Percentiles rank a stretch among this genome's conserved stretches.
Evolutionary conservation across 2,888 invertebrate species (phyloP).

Genomic region (Drosophila quinaria): DNA sequence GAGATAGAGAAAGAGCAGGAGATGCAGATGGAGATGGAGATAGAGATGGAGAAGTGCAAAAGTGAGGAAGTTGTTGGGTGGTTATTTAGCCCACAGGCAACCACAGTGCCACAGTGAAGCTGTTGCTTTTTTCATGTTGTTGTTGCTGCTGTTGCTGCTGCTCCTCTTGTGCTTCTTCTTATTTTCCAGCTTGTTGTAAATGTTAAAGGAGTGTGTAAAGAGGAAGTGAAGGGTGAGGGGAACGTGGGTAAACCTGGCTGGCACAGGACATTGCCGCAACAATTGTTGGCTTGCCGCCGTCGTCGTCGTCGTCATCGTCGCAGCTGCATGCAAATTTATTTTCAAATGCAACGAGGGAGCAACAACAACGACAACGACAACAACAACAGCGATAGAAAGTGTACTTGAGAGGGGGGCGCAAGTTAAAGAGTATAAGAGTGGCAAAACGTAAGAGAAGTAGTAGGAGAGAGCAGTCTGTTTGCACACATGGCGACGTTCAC

Average conservation of each 20-base stretch:
- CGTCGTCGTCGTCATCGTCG: slow-evolving; percentile 35
- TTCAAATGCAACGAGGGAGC: slow-evolving; percentile 68
- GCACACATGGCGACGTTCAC: slow-evolving; percentile 38
- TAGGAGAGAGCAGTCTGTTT: slow-evolving; percentile 6
- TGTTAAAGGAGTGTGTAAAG: neutral
- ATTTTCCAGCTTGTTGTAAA: slow-evolving; percentile 1
- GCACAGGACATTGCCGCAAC: slow-evolving; percentile 76
- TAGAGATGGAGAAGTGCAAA: neutral
- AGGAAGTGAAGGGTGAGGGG: neutral
- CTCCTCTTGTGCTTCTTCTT: slow-evolving; percentile 2
- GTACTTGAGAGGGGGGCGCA: neutral
- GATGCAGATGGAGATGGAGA: neutral
- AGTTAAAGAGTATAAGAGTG: neutral
- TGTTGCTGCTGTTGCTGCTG: slow-evolving; percentile 21
- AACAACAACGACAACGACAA: slow-evolving; percentile 17
- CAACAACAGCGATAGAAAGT: slow-evolving; percentile 1
- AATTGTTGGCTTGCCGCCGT: slow-evolving; percentile 75
- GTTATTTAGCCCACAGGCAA: slow-evolving; percentile 48
- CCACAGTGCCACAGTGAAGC: slow-evolving; percentile 33
- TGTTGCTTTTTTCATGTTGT: slow-evolving; percentile 9
- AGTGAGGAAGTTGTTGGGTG: slow-evolving; percentile 6
- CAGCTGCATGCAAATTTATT: slow-evolving; percentile 76
- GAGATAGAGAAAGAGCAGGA: neutral
- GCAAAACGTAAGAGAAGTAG: neutral
- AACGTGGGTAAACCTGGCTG: slow-evolving; percentile 4